Percentiles rank a stretch among this genome's conserved stretches.
Evolutionary conservation across 2,113 vertebrate species (phyloP).

Genomic region (Onychostruthus taczanowskii): DNA sequence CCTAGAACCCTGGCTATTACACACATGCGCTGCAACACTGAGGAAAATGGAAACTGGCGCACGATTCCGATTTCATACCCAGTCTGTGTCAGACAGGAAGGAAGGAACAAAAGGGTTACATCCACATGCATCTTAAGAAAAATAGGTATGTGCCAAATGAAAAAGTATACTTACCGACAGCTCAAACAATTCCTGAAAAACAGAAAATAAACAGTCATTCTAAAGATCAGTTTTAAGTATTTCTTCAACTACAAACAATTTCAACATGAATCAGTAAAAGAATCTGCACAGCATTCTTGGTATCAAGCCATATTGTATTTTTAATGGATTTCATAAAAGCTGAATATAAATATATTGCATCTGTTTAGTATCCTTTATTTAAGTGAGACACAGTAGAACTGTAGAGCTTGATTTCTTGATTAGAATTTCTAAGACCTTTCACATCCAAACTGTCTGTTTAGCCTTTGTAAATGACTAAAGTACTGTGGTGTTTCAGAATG

Average conservation of each 20-base stretch:
- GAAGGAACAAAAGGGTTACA: neutral
- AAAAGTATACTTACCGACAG: slow-evolving; percentile 82
- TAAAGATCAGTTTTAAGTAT: neutral
- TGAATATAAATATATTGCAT: neutral
- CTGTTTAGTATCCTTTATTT: neutral
- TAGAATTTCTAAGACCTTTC: neutral
- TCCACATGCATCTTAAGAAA: neutral
- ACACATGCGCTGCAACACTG: slow-evolving; percentile 91
- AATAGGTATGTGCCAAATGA: neutral
- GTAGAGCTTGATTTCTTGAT: neutral
- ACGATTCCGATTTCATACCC: slow-evolving; percentile 94
- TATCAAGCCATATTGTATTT: neutral
- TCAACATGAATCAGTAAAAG: neutral
- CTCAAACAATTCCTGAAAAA: slow-evolving; percentile 89
- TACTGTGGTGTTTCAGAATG: neutral
- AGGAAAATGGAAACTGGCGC: slow-evolving; percentile 96
- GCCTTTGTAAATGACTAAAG: neutral
- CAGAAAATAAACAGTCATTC: neutral
- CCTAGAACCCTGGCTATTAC: slow-evolving; percentile 88
- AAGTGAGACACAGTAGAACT: neutral
- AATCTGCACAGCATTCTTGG: neutral
- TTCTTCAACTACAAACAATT: neutral
- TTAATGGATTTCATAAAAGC: neutral
- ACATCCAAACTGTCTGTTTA: neutral
- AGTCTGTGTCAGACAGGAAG: slow-evolving; percentile 68